Conservation (phyloP, 2,113 vertebrate species). For the Aptenodytes patagonicus region DNA sequence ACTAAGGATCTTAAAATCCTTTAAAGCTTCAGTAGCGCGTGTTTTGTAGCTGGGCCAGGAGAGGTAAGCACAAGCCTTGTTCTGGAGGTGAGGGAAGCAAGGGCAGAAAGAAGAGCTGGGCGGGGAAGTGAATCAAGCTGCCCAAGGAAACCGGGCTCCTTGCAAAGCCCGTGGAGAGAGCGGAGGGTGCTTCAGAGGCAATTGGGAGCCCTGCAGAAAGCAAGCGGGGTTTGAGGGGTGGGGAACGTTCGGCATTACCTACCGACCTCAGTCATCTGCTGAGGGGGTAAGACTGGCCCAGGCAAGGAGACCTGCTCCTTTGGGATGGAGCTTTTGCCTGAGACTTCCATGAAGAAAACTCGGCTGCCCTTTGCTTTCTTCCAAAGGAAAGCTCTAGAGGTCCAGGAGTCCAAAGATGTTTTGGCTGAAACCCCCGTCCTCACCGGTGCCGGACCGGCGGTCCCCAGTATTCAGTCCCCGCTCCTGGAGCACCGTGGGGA, state of each 20-base stretch:
- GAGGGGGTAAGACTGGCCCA: neutral
- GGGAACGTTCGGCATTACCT: fast-evolving
- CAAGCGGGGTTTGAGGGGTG: neutral
- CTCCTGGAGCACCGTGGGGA: neutral
- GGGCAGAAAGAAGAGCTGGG: neutral
- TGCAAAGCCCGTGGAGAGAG: neutral
- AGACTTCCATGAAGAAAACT: neutral
- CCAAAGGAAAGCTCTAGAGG: neutral
- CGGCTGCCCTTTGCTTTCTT: neutral
- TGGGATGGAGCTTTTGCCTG: neutral
- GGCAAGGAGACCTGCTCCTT: neutral
- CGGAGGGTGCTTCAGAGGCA: fast-evolving
- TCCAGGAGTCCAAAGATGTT: neutral
- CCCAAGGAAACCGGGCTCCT: neutral
- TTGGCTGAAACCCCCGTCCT: neutral
- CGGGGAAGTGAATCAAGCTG: neutral
- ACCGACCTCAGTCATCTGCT: fast-evolving
- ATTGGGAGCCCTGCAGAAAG: neutral
- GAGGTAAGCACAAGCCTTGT: neutral
- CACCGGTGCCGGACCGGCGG: neutral
- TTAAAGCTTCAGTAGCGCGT: neutral
- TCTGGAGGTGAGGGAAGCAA: neutral
- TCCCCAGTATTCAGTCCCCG: neutral
- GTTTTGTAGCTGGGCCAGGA: neutral
- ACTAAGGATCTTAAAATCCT: neutral